Evolutionary conservation across 2,797 vertebrate species (phyloP).

Genomic region (Gallirallus australis): DNA sequence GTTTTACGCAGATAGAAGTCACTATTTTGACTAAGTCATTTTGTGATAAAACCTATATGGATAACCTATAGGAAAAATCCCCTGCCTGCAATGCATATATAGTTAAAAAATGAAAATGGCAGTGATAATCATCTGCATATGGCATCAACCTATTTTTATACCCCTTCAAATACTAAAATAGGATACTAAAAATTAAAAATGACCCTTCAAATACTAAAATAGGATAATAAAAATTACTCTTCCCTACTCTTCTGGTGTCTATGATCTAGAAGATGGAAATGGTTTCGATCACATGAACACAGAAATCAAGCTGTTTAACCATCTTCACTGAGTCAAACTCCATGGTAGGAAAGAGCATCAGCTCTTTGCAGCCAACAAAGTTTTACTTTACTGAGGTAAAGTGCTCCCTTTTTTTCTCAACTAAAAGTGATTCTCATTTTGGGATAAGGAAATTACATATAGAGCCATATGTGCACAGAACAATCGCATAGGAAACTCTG

Average conservation of each 20-base stretch:
- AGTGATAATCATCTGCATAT: background rate
- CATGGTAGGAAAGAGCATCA: background rate
- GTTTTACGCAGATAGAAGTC: background rate
- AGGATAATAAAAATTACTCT: background rate
- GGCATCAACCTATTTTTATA: conserved; percentile 9
- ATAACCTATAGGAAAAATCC: background rate
- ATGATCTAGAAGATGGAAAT: background rate
- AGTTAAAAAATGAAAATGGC: background rate
- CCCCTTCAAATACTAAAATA: conserved; percentile 2
- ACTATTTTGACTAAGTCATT: background rate
- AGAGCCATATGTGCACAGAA: background rate
- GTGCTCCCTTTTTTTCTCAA: background rate
- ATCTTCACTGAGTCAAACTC: background rate
- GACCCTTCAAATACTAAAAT: conserved; percentile 9
- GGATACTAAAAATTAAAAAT: conserved; percentile 40
- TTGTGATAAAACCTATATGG: background rate
- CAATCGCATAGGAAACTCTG: background rate
- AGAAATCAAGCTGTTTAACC: background rate
- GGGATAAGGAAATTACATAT: background rate
- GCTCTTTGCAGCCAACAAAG: background rate
- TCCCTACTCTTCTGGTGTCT: background rate
- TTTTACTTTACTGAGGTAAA: background rate
- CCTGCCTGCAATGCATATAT: background rate
- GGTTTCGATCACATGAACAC: background rate
- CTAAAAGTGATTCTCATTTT: background rate